Conservation (phyloP, 2,888 invertebrate genomes). For the Agelastica alni region DNA sequence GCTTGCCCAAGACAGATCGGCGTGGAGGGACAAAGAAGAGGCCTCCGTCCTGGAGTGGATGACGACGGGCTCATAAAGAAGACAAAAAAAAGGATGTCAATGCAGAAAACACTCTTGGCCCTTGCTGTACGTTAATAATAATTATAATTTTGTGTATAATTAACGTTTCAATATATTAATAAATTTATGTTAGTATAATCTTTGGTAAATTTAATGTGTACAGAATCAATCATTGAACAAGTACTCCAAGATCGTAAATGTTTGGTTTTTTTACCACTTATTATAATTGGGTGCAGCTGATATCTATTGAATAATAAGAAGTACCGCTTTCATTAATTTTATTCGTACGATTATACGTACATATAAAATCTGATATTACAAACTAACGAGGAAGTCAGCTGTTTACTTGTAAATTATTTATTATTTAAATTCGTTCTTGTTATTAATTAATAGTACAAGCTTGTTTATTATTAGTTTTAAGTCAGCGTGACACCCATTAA, state of each 20-base stretch:
- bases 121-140: no score
- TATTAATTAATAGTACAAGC: slow-evolving; percentile 31
- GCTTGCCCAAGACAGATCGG: no score
- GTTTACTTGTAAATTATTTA: slow-evolving; percentile 32
- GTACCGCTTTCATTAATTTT: slow-evolving; percentile 21
- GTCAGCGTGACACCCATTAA: slow-evolving; percentile 26
- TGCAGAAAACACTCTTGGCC: no score
- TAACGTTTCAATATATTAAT: no score
- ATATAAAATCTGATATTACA: slow-evolving; percentile 26
- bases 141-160: no score
- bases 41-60: no score
- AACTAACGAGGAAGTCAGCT: slow-evolving; percentile 33
- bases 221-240: no score
- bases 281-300: slow-evolving; percentile 2
- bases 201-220: no score
- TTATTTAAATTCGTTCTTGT: slow-evolving; percentile 30
- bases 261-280: background rate
- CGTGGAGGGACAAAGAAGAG: no score
- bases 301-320: slow-evolving; percentile 17
- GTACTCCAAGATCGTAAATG: background rate
- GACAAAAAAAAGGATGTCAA: no score
- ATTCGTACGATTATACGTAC: slow-evolving; percentile 34
- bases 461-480: slow-evolving; percentile 28
- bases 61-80: no score
- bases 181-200: no score